A percentile compares a stretch with the other conserved stretches of the same genome.
Evolutionary conservation across 2,797 vertebrate genomes (phyloP).

Genomic region (Tokudaia muenninki): DNA sequence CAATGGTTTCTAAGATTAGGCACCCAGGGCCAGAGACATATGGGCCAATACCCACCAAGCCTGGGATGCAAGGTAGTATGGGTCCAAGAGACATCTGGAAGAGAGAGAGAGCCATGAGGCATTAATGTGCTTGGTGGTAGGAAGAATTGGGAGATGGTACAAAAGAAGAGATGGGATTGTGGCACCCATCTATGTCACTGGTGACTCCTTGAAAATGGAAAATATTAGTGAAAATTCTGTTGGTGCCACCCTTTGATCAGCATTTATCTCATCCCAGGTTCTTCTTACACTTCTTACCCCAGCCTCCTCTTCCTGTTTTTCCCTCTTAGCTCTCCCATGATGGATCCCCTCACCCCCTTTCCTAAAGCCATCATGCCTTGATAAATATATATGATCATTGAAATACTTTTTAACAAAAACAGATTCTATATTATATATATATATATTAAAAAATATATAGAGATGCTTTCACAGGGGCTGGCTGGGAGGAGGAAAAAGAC

Average conservation of each 20-base stretch:
- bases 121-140: slow-evolving; percentile 79
- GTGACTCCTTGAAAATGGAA: slow-evolving; percentile 73
- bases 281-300: slow-evolving; percentile 77
- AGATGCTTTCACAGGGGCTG: slow-evolving; percentile 86
- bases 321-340: slow-evolving; percentile 80
- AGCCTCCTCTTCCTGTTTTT: slow-evolving; percentile 69
- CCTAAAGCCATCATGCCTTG: slow-evolving; percentile 93
- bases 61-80: slow-evolving; percentile 80
- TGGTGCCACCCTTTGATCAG: slow-evolving; percentile 79
- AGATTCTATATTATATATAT: slow-evolving; percentile 92
- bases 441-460: slow-evolving; percentile 88
- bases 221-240: slow-evolving; percentile 77
- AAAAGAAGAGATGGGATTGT: slow-evolving; percentile 80
- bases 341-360: slow-evolving; percentile 66
- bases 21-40: slow-evolving; percentile 81
- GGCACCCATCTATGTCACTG: slow-evolving; percentile 72
- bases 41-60: slow-evolving; percentile 79
- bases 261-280: slow-evolving; percentile 81
- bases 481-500: slow-evolving; percentile 86
- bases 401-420: slow-evolving; percentile 89
- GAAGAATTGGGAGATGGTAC: slow-evolving; percentile 69
- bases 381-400: slow-evolving; percentile 91
- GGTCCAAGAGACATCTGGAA: slow-evolving; percentile 84
- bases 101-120: slow-evolving; percentile 80
- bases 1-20: slow-evolving; percentile 92